Evolutionary conservation across 2,888 invertebrate genomes (phyloP), one percentile per base, ranked within the genome.

Genomic region (Eilema sororculum): DNA sequence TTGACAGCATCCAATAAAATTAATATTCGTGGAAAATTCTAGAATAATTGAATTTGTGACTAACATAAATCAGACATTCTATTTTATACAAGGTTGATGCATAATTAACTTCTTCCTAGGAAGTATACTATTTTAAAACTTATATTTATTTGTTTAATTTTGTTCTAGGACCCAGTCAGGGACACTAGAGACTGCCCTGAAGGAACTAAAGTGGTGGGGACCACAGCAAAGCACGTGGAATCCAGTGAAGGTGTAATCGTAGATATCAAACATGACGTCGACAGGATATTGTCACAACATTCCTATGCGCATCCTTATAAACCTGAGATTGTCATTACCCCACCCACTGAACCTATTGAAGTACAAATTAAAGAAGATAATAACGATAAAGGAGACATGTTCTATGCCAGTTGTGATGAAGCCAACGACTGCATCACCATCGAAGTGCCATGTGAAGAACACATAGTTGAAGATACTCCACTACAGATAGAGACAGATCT

Each of bases 221-320:
- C 97, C 97, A 67, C 97, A 97, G 87, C 98, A 98, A 93, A 97
- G 96, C 92, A 97, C 95, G 84, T 98, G 98, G 98, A 98, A 98
- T 90, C 98, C 98, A 82, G 95, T 97, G 87, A 96, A 96, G 82
- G 93, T 96, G 89, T 88, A 90, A 83, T 95, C 93, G n/a, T 96
- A 95, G 91, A 93, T 84, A 86, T 90, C 65, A 92, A 92, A 77
- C 94, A 91, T 71, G 94, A 95, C 79, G 90, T 94, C 33, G 86
- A 94, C 91, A 91, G 92, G 86, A 95, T 95, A 94, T 84, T 95
- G 86, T 85, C 90, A 33, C 95, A 95, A 83, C 95, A 95, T 87
- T 95, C 95, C 16, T 95, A 95, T 81, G 95, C 95, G 82, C 94
- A 95, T 90, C 94, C 95, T 89, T 94, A 93, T 89, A 85, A 79